Percentiles rank a stretch among this genome's conserved stretches.
Evolutionary conservation across 30 jellyfish, hydroid and myxozoan genomes (phyloP).

Genomic region (Aurelia aurita): DNA sequence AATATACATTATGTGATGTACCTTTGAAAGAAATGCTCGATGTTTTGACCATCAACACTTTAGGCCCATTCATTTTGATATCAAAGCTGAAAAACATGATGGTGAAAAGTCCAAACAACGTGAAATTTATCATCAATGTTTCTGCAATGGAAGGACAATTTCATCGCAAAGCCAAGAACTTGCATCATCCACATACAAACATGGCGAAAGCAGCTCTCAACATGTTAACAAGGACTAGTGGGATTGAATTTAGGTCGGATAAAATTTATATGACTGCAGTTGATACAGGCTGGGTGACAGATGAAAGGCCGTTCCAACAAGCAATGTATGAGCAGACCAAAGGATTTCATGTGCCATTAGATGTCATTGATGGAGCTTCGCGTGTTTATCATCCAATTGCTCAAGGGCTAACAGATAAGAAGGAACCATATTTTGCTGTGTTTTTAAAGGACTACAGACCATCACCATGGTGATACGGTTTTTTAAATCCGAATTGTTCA

Average conservation of each 20-base stretch:
- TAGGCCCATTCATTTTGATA: slow-evolving; percentile 55
- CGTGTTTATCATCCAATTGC: slow-evolving; percentile 70
- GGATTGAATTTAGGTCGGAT: slow-evolving; percentile 30
- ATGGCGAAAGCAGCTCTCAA: slow-evolving; percentile 77
- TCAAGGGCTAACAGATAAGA: slow-evolving; percentile 21
- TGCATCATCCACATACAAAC: slow-evolving; percentile 66
- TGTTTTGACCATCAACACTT: slow-evolving; percentile 55
- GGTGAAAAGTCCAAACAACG: slow-evolving; percentile 21
- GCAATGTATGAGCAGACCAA: slow-evolving; percentile 34
- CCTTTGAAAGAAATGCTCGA: slow-evolving; percentile 56
- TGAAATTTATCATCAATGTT: slow-evolving; percentile 57
- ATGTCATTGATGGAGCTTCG: slow-evolving; percentile 65
- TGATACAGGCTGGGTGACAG: slow-evolving; percentile 76
- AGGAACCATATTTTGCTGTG: slow-evolving; percentile 63
- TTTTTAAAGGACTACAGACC: slow-evolving; percentile 50
- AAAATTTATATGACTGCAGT: slow-evolving; percentile 62
- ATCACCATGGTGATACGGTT: slow-evolving; percentile 43
- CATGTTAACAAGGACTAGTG: slow-evolving; percentile 74
- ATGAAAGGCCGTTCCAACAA: slow-evolving; percentile 50
- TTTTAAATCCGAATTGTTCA: no score
- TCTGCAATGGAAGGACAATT: slow-evolving; percentile 80
- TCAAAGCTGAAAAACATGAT: slow-evolving; percentile 26
- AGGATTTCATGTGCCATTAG: slow-evolving; percentile 35
- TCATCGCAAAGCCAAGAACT: slow-evolving; percentile 2
- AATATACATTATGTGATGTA: slow-evolving; percentile 26